A percentile compares a stretch with the other conserved stretches of the same genome.
Conservation (phyloP, 2,113 vertebrate genomes). For the Phalacrocorax pelagicus region DNA sequence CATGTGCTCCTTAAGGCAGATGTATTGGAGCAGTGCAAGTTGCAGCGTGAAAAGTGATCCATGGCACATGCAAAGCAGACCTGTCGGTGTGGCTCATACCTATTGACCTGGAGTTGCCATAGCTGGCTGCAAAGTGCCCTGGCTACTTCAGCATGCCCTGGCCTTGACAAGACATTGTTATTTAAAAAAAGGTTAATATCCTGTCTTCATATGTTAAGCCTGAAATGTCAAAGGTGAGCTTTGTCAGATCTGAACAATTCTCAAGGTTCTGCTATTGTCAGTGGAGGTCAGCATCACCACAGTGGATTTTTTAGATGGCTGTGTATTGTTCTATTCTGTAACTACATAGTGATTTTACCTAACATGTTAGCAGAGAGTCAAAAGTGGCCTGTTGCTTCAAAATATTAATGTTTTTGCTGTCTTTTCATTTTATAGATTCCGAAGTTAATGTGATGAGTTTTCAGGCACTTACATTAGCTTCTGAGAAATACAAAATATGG, state of each 20-base stretch:
- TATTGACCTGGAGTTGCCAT: background rate
- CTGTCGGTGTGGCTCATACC: background rate
- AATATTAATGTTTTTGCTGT: background rate
- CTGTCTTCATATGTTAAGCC: background rate
- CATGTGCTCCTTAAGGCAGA: background rate
- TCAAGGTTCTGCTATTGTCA: background rate
- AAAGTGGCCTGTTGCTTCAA: background rate
- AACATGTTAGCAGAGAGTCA: background rate
- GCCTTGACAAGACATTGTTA: background rate
- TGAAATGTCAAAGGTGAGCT: background rate
- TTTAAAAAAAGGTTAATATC: background rate
- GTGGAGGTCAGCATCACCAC: background rate
- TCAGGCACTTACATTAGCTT: background rate
- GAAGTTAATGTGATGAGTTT: background rate
- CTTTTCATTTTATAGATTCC: background rate
- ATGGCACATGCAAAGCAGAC: background rate
- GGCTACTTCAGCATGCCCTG: background rate
- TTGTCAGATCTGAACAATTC: background rate
- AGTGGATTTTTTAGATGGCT: background rate
- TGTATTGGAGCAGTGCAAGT: rapidly evolving
- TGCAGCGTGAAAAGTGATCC: background rate
- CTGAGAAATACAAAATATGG: background rate
- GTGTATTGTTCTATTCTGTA: background rate
- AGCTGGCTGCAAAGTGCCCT: background rate
- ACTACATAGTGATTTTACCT: background rate